Evolutionary conservation across 1,140 invertebrate species (phyloP).

Genomic region (Marisa cornuarietis): DNA sequence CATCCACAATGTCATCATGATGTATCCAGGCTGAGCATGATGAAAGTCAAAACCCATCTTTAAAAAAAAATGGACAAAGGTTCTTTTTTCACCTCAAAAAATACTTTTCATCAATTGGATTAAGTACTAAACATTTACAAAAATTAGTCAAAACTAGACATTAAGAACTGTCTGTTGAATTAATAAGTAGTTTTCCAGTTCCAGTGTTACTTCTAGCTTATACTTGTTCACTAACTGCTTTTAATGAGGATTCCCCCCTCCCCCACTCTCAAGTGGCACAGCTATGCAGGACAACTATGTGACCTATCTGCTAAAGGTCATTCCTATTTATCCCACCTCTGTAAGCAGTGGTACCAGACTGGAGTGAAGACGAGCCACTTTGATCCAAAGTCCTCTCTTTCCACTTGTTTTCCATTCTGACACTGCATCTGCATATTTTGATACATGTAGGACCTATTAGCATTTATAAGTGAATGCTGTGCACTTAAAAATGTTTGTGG

Average conservation of each 20-base stretch:
- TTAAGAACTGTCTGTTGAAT: too few relatives aligned
- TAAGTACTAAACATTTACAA: too few relatives aligned
- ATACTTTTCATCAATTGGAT: too few relatives aligned
- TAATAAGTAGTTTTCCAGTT: too few relatives aligned
- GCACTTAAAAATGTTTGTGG: too few relatives aligned
- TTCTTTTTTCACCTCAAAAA: not conserved
- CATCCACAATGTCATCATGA: constrained; percentile 85
- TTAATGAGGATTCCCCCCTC: too few relatives aligned
- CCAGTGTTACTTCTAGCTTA: too few relatives aligned
- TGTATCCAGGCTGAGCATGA: constrained; percentile 81
- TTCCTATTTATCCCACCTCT: constrained; percentile 12
- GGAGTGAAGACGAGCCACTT: constrained; percentile 75
- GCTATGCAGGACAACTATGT: not conserved
- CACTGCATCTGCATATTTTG: constrained; percentile 74
- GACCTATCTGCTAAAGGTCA: too few relatives aligned
- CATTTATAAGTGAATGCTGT: not conserved
- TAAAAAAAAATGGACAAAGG: not conserved
- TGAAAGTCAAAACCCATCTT: constrained; percentile 85
- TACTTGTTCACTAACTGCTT: too few relatives aligned
- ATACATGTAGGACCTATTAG: constrained; percentile 4
- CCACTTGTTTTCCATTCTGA: constrained; percentile 75
- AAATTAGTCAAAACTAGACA: too few relatives aligned
- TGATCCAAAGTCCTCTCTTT: constrained; percentile 85
- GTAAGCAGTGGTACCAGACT: constrained; percentile 75
- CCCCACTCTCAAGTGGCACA: too few relatives aligned